phyloP scores from a whole-genome alignment of 1,140 invertebrate genomes.

The Papilio machaon region DNA sequence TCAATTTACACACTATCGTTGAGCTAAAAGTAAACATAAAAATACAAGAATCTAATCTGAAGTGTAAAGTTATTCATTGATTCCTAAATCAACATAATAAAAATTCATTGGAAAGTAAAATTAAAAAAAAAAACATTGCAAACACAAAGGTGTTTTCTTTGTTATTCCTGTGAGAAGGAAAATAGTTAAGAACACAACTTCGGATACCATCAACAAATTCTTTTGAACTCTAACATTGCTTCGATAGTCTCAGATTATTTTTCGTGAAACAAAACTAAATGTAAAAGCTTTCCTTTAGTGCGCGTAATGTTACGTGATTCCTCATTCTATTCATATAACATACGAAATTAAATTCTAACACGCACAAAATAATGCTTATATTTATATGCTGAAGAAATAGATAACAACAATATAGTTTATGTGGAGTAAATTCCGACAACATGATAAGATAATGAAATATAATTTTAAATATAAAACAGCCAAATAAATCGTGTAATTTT shows the following conservation, averaged over 20 bases:
- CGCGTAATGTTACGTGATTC: slow-evolving; percentile 17
- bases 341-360: no score
- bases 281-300: not conserved
- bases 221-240: not conserved
- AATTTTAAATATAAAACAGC: no score
- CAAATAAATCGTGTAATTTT: no score
- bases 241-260: not conserved
- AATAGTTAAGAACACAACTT: not conserved
- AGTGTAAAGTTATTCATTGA: slow-evolving; percentile 1
- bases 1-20: not conserved
- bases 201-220: not conserved
- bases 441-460: no score
- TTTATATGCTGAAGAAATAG: no score
- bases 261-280: not conserved
- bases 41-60: not conserved
- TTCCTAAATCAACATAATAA: not conserved
- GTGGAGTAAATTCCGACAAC: no score
- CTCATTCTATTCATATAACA: not conserved
- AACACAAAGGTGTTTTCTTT: not conserved
- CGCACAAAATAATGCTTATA: no score
- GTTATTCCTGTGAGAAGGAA: not conserved
- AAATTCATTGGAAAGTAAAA: not conserved
- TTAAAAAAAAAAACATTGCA: not conserved
- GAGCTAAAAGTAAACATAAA: no score
- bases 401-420: no score